A percentile compares a stretch with the other conserved stretches of the same genome.
Conservation (phyloP, 2,113 vertebrate genomes). For the Anser brachyrhynchus region DNA sequence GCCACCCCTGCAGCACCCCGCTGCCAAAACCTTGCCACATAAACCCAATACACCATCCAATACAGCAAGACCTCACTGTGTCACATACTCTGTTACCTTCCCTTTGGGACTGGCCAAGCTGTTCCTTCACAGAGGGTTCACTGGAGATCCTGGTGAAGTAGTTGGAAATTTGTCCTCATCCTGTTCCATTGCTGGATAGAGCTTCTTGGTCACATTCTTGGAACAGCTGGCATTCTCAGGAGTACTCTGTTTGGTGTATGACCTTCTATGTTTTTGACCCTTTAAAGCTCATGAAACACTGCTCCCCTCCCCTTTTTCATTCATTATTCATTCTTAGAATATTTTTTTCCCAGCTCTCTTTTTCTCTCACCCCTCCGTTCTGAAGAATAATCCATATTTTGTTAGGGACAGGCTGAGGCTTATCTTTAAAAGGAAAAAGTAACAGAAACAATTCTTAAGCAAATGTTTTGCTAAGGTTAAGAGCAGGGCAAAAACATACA, state of each 20-base stretch:
- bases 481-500: not conserved
- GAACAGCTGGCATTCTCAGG: not conserved
- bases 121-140: not conserved
- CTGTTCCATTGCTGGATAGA: not conserved
- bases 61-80: not conserved
- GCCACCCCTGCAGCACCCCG: no score
- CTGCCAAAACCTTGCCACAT: no score
- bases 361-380: not conserved
- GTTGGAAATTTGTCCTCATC: not conserved
- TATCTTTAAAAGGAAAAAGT: not conserved
- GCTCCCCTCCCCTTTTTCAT: not conserved
- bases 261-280: not conserved
- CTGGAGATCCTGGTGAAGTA: not conserved
- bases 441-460: not conserved
- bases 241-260: not conserved
- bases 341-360: not conserved
- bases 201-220: not conserved
- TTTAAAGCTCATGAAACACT: not conserved
- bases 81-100: not conserved
- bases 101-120: not conserved
- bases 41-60: not conserved
- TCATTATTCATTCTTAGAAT: not conserved
- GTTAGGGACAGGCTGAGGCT: not conserved
- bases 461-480: not conserved
- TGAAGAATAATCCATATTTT: not conserved